phyloP scores from a whole-genome alignment of 2,797 vertebrate species.

The Rhinichthys osculus region DNA sequence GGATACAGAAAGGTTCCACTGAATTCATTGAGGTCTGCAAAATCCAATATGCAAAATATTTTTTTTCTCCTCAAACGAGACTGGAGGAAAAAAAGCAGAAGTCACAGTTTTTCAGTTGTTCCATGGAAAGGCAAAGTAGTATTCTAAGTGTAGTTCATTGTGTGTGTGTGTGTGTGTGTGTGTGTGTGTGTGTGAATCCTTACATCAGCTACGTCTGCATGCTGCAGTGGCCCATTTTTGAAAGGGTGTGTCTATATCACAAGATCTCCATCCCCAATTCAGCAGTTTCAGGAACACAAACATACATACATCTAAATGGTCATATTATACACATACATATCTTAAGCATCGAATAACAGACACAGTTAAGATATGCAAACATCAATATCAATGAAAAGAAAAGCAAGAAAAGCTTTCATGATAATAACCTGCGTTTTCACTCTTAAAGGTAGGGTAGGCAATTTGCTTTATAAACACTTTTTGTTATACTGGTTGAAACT shows the following conservation, averaged over 20 bases:
- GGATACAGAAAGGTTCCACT: not conserved
- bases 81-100: not conserved
- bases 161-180: not conserved
- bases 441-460: not conserved
- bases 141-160: not conserved
- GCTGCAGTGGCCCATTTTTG: conserved; percentile 63
- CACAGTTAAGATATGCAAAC: not conserved
- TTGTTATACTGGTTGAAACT: too few species aligned
- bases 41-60: conserved; percentile 1
- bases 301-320: not conserved
- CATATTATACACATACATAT: not conserved
- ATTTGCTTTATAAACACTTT: too few species aligned
- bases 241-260: conserved; percentile 29
- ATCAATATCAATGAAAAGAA: not conserved
- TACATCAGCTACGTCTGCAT: conserved; percentile 45
- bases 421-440: not conserved
- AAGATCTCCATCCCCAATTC: conserved; percentile 43
- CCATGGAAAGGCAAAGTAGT: conserved; percentile 3
- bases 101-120: not conserved
- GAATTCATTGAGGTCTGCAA: not conserved
- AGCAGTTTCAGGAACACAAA: conserved; percentile 18
- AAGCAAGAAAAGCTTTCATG: not conserved
- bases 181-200: not conserved
- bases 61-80: not conserved
- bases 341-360: not conserved